Conservation (phyloP, 2,888 invertebrate genomes). For the Drosophila greeni region DNA sequence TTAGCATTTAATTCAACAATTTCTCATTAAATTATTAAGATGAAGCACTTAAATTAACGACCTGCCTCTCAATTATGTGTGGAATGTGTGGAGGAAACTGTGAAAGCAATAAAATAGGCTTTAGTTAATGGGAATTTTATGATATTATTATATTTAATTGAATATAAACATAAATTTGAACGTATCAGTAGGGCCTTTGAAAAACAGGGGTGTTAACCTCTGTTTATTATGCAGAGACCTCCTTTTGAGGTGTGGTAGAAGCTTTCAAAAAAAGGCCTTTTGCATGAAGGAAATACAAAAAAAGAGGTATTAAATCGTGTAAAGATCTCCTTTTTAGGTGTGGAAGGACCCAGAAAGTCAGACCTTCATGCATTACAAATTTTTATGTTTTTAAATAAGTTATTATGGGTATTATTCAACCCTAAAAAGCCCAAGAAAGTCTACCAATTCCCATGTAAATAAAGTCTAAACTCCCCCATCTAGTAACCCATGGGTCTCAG, state of each 20-base stretch:
- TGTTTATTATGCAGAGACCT: background rate
- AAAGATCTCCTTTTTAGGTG: background rate
- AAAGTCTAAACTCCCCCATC: background rate
- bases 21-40: conserved; percentile 12
- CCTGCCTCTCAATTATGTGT: background rate
- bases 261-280: too few species aligned
- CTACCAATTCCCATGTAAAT: background rate
- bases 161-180: background rate
- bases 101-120: conserved; percentile 4
- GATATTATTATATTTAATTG: background rate
- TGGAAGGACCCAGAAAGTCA: background rate
- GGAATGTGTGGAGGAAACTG: conserved; percentile 8
- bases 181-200: too few species aligned
- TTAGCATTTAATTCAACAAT: conserved; percentile 7
- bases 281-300: too few species aligned
- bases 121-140: background rate
- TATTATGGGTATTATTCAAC: background rate
- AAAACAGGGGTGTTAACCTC: background rate
- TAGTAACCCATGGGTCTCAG: background rate
- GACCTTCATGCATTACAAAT: background rate
- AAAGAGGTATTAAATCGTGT: background rate
- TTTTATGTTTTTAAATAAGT: background rate
- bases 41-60: conserved; percentile 9
- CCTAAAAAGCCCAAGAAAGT: background rate
- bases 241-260: too few species aligned